Conservation (phyloP, 2,113 vertebrate genomes). For the Octodon degus region DNA sequence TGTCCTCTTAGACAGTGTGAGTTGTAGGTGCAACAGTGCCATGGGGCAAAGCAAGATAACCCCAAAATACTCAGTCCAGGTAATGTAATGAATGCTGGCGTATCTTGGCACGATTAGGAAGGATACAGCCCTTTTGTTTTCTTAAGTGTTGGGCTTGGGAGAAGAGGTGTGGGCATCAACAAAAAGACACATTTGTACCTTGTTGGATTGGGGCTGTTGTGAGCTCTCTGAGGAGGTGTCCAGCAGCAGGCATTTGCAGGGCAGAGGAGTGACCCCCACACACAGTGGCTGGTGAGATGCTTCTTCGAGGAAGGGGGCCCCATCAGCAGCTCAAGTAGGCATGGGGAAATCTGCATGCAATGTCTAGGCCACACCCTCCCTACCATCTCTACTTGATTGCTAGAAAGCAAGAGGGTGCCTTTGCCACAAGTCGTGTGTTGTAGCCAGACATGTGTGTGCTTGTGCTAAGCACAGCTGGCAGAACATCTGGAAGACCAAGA, state of each 20-base stretch:
- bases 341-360: neutral
- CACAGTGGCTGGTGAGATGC: neutral
- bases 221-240: neutral
- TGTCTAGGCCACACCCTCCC: conserved; percentile 90
- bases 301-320: neutral
- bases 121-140: no score
- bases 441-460: conserved; percentile 88
- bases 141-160: neutral
- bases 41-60: neutral
- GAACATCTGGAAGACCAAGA: conserved; percentile 80
- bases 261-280: neutral
- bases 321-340: neutral
- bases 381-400: conserved; percentile 86
- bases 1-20: neutral
- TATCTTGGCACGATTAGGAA: neutral
- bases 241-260: neutral
- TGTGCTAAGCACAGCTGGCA: conserved; percentile 83
- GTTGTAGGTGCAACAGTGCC: accelerated
- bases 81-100: neutral
- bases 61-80: neutral
- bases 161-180: neutral
- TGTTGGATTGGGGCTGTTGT: neutral
- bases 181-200: neutral
- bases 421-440: conserved; percentile 65
- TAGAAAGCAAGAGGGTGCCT: conserved; percentile 82